A percentile compares a stretch with the other conserved stretches of the same genome.
Conservation (phyloP, 2,888 invertebrate species). For the Dinocampus coccinellae region DNA sequence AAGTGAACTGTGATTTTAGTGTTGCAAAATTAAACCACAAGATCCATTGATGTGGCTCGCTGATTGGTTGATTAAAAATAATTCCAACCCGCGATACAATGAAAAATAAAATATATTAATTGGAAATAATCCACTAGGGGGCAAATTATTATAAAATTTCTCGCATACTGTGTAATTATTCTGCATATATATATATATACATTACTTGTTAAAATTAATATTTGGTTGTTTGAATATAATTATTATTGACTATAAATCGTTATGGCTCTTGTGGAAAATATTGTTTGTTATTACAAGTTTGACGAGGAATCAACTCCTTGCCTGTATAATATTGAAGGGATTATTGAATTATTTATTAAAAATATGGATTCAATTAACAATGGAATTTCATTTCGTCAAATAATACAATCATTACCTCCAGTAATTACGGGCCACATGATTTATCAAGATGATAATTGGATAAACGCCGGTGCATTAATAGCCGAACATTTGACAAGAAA, state of each 20-base stretch:
- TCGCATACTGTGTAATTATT: too few species aligned
- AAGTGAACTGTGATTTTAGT: slow-evolving; percentile 68
- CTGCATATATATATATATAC: too few species aligned
- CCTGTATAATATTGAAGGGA: background rate
- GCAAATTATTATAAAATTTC: too few species aligned
- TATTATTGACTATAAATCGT: background rate
- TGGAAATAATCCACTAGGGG: too few species aligned
- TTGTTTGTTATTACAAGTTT: background rate
- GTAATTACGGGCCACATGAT: background rate
- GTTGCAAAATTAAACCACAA: slow-evolving; percentile 79
- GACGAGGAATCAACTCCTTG: background rate
- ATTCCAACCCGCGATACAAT: slow-evolving; percentile 76
- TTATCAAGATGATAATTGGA: background rate
- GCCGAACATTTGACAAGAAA: slow-evolving; percentile 8
- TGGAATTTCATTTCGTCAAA: background rate
- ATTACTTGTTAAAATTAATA: too few species aligned
- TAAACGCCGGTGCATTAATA: background rate
- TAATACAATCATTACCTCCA: background rate
- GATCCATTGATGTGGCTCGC: slow-evolving; percentile 86
- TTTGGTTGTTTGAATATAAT: too few species aligned
- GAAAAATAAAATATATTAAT: too few species aligned
- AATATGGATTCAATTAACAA: background rate
- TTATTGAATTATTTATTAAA: background rate
- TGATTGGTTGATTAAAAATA: slow-evolving; percentile 80
- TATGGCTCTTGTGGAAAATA: too few species aligned